Conservation (phyloP, 2,888 invertebrate genomes). For the Chelonus formosanus region DNA sequence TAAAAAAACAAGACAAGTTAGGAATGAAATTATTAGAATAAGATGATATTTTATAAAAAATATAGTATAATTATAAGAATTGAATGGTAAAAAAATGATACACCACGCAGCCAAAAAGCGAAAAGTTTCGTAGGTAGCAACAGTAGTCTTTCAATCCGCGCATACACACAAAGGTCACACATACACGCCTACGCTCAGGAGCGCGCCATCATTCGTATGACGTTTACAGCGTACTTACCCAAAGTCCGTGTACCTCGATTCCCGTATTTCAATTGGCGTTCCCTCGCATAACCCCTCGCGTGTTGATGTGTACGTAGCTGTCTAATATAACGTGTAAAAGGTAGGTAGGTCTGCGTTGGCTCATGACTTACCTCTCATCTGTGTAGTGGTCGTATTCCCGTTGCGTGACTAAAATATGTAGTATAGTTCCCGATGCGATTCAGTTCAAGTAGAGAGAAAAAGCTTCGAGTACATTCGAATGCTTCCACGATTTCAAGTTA, state of each 20-base stretch:
- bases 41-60: too few species aligned
- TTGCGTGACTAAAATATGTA: constrained; percentile 32
- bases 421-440: background rate
- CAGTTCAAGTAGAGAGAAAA: background rate
- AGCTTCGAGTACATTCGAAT: background rate
- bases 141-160: constrained; percentile 36
- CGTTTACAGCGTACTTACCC: constrained; percentile 33
- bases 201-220: constrained; percentile 35
- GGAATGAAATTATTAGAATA: too few species aligned
- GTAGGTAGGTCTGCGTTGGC: constrained; percentile 14
- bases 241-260: constrained; percentile 36
- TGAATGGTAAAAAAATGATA: constrained; percentile 7
- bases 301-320: constrained; percentile 3
- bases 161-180: constrained; percentile 33
- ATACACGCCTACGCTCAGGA: constrained; percentile 31
- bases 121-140: constrained; percentile 41
- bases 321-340: constrained; percentile 1
- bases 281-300: constrained; percentile 18
- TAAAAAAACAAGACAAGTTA: constrained; percentile 1
- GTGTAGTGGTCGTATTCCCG: constrained; percentile 5
- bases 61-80: background rate
- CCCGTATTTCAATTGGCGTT: constrained; percentile 33
- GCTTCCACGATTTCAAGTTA: constrained; percentile 12
- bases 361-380: background rate
- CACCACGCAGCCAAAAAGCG: constrained; percentile 29